Percentiles rank a stretch among this genome's conserved stretches.
phyloP scores from a whole-genome alignment of 2,113 vertebrate genomes.

The Oceanodroma tethys region DNA sequence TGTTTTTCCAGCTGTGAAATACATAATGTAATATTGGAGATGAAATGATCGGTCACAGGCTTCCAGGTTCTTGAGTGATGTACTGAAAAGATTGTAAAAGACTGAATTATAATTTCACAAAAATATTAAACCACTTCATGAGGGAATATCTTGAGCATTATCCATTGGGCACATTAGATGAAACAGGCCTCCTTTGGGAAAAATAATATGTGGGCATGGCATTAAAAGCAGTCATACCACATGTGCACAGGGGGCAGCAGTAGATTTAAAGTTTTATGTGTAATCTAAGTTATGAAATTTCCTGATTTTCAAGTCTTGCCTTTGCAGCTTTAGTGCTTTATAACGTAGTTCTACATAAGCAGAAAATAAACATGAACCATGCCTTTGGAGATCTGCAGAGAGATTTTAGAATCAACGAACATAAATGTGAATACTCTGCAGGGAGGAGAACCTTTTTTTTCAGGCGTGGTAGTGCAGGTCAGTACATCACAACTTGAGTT shows the following conservation, averaged over 20 bases:
- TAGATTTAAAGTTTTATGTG: not conserved
- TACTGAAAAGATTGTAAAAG: not conserved
- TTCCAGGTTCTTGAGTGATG: not conserved
- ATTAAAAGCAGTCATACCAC: not conserved
- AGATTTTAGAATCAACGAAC: not conserved
- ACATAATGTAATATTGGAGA: not conserved
- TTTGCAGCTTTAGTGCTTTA: not conserved
- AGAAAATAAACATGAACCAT: not conserved
- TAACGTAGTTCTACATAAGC: not conserved
- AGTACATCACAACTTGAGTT: not conserved
- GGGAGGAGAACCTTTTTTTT: not conserved
- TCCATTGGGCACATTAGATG: not conserved
- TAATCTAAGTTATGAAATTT: not conserved
- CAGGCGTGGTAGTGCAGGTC: rapidly evolving
- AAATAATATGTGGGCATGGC: not conserved
- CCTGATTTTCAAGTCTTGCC: not conserved
- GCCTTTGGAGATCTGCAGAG: not conserved
- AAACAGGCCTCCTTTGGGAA: not conserved
- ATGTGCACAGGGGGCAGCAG: not conserved
- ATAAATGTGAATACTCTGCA: not conserved
- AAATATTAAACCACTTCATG: not conserved
- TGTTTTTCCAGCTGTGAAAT: not conserved
- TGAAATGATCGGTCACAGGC: not conserved
- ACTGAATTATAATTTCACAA: not conserved
- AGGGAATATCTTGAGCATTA: not conserved